These are phyloP conservation scores for Campylomormyrus numenius DNA, from an alignment of 2,113 vertebrate genomes.

Conservation along the genomic window DNA sequence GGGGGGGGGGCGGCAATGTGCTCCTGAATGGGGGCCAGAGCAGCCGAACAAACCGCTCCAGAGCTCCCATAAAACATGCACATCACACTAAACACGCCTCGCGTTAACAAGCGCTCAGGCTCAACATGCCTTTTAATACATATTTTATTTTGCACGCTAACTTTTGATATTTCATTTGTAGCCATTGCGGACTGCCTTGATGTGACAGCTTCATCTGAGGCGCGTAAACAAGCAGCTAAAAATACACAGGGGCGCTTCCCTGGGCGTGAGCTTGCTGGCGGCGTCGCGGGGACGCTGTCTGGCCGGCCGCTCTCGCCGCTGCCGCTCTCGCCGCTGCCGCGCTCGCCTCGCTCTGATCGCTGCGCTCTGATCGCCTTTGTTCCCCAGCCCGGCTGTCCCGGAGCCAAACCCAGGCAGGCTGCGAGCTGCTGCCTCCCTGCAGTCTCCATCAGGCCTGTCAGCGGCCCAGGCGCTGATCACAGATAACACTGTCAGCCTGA, in stretches of 20 bases:
- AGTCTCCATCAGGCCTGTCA: conserved; percentile 17
- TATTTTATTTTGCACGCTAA: conserved; percentile 33
- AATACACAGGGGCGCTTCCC: conserved; percentile 38
- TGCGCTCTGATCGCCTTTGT: conserved; percentile 20
- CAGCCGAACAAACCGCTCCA: not conserved
- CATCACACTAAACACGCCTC: conserved; percentile 18
- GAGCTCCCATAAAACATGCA: not conserved
- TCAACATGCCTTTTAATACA: conserved; percentile 31
- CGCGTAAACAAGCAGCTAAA: conserved; percentile 45
- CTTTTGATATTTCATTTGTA: conserved; percentile 36
- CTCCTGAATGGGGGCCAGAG: not conserved
- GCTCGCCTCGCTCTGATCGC: not conserved
- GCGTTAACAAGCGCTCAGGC: conserved; percentile 20
- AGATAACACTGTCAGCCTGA: conserved; percentile 22
- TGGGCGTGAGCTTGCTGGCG: conserved; percentile 31
- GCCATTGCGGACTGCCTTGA: conserved; percentile 31
- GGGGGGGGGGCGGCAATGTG: not conserved
- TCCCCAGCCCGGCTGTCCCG: conserved; percentile 42
- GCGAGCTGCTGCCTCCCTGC: not conserved
- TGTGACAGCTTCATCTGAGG: conserved; percentile 41
- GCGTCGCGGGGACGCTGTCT: conserved; percentile 22
- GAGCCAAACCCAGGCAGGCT: conserved; percentile 32
- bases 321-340: not conserved
- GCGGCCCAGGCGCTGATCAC: not conserved
- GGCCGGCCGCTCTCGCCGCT: conserved; percentile 21